Evolutionary conservation across 2,888 invertebrate species (phyloP).

Genomic region (Torymus auratus): DNA sequence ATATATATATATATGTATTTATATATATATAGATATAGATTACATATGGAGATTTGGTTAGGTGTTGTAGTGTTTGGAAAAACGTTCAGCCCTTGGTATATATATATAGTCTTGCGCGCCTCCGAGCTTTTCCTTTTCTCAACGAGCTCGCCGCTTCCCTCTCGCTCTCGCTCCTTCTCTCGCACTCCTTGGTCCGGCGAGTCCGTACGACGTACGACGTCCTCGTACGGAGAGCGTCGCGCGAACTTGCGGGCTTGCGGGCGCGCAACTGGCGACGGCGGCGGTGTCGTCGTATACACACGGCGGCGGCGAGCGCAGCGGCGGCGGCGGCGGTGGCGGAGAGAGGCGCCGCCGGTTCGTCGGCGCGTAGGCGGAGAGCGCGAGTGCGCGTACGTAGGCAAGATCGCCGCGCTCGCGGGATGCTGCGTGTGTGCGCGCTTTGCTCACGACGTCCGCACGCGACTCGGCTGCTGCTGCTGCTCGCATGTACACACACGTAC

Average conservation of each 20-base stretch:
- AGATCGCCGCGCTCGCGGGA: background rate
- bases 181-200: background rate
- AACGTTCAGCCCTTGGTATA: background rate
- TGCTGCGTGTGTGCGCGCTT: no score
- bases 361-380: slow-evolving; percentile 58
- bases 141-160: background rate
- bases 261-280: slow-evolving; percentile 76
- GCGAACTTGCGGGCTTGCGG: slow-evolving; percentile 77
- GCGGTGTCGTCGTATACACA: slow-evolving; percentile 55
- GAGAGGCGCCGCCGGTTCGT: background rate
- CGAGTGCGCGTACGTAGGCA: slow-evolving; percentile 58
- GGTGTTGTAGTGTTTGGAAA: no score
- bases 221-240: slow-evolving; percentile 44
- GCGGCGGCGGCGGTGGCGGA: slow-evolving; percentile 54
- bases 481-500: no score
- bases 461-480: no score
- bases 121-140: background rate
- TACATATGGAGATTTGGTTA: no score
- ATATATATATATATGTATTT: no score
- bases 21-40: no score
- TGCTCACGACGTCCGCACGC: no score
- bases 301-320: slow-evolving; percentile 68
- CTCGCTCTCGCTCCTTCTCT: slow-evolving; percentile 11
- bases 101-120: background rate
- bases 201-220: slow-evolving; percentile 9